These are phyloP conservation scores for Spea bombifrons DNA, from an alignment of 2,113 vertebrate genomes.

Conservation along the genomic window DNA sequence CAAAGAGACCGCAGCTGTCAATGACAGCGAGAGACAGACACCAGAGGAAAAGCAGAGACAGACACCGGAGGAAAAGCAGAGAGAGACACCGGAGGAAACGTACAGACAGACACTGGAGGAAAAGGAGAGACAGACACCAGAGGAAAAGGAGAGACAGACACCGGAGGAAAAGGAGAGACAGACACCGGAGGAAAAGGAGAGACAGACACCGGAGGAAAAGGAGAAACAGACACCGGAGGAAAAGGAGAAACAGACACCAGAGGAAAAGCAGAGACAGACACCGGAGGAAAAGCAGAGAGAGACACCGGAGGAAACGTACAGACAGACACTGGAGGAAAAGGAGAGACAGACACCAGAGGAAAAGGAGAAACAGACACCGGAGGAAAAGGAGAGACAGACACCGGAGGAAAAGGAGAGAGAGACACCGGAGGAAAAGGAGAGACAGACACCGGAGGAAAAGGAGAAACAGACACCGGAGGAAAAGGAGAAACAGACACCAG, in stretches of 20 bases:
- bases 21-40: background rate
- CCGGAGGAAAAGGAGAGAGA: too few relatives aligned
- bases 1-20: conserved; percentile 57
- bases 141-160: background rate
- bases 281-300: background rate
- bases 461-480: too few relatives aligned
- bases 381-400: too few relatives aligned
- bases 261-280: background rate
- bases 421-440: too few relatives aligned
- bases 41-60: background rate
- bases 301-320: background rate
- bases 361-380: too few relatives aligned
- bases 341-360: too few relatives aligned
- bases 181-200: too few relatives aligned
- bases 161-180: background rate
- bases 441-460: too few relatives aligned
- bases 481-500: too few relatives aligned
- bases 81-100: background rate
- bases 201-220: too few relatives aligned
- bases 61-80: background rate
- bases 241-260: background rate
- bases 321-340: too few relatives aligned
- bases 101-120: background rate
- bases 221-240: background rate
- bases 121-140: too few relatives aligned